phyloP scores from a whole-genome alignment of 2,888 invertebrate species.

The Rhyacophila evoluta region DNA sequence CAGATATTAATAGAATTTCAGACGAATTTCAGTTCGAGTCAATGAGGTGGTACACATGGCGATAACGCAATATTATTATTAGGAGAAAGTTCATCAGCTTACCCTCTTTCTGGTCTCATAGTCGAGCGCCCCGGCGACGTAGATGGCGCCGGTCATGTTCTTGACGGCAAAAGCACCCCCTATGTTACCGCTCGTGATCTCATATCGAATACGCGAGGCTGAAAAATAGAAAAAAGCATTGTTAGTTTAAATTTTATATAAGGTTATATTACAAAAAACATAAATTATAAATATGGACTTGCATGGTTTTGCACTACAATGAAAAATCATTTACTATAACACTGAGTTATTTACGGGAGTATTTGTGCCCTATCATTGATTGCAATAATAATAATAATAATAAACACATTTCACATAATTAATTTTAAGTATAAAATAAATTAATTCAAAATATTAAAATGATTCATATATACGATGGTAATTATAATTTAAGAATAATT shows the following conservation, averaged over 20 bases:
- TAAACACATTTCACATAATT: too few relatives aligned
- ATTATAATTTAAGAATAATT: too few relatives aligned
- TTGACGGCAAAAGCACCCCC: slow-evolving; percentile 98
- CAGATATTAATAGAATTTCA: neutral
- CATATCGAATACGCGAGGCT: slow-evolving; percentile 99
- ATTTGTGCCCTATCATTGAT: too few relatives aligned
- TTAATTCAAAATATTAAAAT: too few relatives aligned
- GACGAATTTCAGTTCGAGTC: neutral
- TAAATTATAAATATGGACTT: too few relatives aligned
- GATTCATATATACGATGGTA: too few relatives aligned
- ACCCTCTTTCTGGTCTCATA: slow-evolving; percentile 97
- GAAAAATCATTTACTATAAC: too few relatives aligned
- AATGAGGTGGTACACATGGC: neutral
- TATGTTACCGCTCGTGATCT: slow-evolving; percentile 99
- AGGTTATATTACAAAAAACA: too few relatives aligned
- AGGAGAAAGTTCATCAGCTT: slow-evolving; percentile 64
- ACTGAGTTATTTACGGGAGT: too few relatives aligned
- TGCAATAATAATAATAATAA: too few relatives aligned
- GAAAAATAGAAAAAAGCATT: slow-evolving; percentile 57
- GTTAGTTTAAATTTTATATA: neutral
- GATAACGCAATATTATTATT: neutral
- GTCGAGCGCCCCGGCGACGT: slow-evolving; percentile 96
- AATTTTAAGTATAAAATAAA: too few relatives aligned
- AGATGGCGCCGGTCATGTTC: slow-evolving; percentile 98
- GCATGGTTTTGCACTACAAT: too few relatives aligned